A percentile compares a stretch with the other conserved stretches of the same genome.
These are phyloP conservation scores for Oxystoma pomonae DNA, from an alignment of 2,888 invertebrate genomes.

Conservation along the genomic window DNA sequence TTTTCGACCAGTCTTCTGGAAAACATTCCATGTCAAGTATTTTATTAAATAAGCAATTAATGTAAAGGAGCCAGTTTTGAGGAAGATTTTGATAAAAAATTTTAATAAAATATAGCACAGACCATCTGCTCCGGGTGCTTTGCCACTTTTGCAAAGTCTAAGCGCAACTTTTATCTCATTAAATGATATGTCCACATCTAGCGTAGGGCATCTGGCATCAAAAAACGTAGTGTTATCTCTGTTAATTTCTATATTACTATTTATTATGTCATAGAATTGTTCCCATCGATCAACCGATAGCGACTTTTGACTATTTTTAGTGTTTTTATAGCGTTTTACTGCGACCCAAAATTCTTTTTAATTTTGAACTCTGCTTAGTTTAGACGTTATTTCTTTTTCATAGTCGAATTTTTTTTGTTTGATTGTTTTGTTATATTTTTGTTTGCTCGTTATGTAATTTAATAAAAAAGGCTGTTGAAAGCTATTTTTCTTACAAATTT, in stretches of 20 bases:
- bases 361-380: background rate
- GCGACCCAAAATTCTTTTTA: no score
- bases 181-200: background rate
- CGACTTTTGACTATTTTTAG: no score
- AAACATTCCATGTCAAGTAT: background rate
- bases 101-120: no score
- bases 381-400: background rate
- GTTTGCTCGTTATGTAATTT: background rate
- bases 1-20: background rate
- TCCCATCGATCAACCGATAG: background rate
- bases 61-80: background rate
- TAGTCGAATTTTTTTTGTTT: background rate
- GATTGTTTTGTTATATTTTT: background rate
- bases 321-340: no score
- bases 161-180: background rate
- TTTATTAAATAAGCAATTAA: background rate
- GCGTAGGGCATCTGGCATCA: background rate
- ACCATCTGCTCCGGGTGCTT: background rate
- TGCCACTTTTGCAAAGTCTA: background rate
- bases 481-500: background rate
- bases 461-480: background rate
- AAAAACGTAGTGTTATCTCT: background rate
- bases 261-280: background rate
- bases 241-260: background rate
- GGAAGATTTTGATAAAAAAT: background rate